phyloP scores from a whole-genome alignment of 2,113 vertebrate genomes.

The Alosa alosa region DNA sequence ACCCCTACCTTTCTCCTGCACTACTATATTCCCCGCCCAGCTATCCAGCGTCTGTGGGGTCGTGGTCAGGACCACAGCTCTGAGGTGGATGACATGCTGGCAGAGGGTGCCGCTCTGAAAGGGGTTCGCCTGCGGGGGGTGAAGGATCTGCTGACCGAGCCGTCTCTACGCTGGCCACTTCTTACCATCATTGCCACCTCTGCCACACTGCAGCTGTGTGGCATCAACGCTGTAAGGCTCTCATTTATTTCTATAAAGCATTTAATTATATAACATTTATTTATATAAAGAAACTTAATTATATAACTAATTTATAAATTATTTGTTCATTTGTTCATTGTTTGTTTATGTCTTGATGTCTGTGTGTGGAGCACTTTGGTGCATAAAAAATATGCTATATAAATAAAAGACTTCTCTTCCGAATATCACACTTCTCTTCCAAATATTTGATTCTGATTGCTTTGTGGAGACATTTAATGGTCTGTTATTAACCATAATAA shows the following conservation, averaged over 20 bases:
- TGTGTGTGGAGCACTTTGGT: no score
- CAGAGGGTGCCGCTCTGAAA: conserved; percentile 66
- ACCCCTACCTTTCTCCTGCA: neutral
- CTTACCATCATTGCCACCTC: conserved; percentile 61
- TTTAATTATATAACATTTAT: neutral
- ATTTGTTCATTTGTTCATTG: no score
- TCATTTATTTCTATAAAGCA: no score
- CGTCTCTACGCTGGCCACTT: conserved; percentile 69
- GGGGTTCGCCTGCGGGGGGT: conserved; percentile 56
- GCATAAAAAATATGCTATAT: no score
- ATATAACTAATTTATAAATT: neutral
- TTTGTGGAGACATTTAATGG: no score
- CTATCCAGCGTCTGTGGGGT: conserved; percentile 74
- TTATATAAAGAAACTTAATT: neutral
- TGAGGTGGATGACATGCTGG: conserved; percentile 76
- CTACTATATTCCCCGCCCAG: conserved; percentile 52
- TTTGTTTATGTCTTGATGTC: neutral
- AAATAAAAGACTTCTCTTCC: no score
- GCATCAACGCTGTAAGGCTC: conserved; percentile 76
- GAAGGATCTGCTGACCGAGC: conserved; percentile 68
- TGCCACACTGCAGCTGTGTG: conserved; percentile 74
- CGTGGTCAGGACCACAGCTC: conserved; percentile 61
- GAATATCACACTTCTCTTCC: no score
- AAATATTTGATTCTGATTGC: no score
- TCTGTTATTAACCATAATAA: no score